Percentiles rank a stretch among this genome's conserved stretches.
phyloP scores from a whole-genome alignment of 1,140 invertebrate genomes.

The Coptotermes formosanus region DNA sequence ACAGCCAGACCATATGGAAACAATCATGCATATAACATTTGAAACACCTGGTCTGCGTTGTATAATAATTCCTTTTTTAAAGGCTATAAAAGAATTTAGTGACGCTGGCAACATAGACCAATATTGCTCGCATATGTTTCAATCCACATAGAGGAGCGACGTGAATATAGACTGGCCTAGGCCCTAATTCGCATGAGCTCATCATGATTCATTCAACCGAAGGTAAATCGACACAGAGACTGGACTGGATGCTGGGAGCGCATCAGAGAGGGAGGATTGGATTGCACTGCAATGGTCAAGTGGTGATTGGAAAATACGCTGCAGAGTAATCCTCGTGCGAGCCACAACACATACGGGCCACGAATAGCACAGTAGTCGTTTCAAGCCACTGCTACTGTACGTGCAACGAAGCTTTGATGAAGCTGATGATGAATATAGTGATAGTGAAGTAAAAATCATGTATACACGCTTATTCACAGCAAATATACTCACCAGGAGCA shows the following conservation, averaged over 20 bases:
- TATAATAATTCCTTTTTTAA: not conserved
- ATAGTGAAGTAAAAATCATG: not conserved
- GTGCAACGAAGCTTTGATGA: not conserved
- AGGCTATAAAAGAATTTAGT: not conserved
- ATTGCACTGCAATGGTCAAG: not conserved
- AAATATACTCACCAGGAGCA: not conserved
- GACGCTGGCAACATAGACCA: not conserved
- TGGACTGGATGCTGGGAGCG: slow-evolving; percentile 18
- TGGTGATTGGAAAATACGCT: slow-evolving; percentile 18
- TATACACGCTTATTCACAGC: slow-evolving; percentile 7
- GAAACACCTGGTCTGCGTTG: not conserved
- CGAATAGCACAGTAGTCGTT: not conserved
- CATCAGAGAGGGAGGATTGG: not conserved
- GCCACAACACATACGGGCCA: not conserved
- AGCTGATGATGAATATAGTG: not conserved
- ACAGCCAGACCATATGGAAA: not conserved
- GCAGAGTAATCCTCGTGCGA: not conserved
- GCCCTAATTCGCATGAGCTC: slow-evolving; percentile 30
- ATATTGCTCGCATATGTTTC: not conserved
- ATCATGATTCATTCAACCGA: slow-evolving; percentile 21
- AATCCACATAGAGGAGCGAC: not conserved
- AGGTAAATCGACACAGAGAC: slow-evolving; percentile 24
- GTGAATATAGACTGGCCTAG: not conserved
- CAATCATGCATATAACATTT: not conserved
- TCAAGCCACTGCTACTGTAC: not conserved